Percentiles rank a stretch among this genome's conserved stretches.
Evolutionary conservation across 2,888 invertebrate species (phyloP).

Genomic region (Folsomia manolachei): DNA sequence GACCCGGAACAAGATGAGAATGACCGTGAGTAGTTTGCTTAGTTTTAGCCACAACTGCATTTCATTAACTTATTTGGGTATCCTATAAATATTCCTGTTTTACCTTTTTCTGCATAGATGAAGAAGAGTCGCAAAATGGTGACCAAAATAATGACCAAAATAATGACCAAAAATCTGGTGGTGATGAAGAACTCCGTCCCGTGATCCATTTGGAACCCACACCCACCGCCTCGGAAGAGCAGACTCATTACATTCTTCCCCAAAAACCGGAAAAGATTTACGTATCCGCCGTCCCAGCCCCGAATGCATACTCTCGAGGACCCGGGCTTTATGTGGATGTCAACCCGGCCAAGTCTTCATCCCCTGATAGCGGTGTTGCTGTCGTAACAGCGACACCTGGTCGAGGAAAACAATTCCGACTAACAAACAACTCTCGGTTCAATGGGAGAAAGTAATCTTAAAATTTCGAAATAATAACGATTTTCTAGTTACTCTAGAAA

Average conservation of each 20-base stretch:
- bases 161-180: too few species aligned
- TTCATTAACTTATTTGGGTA: background rate
- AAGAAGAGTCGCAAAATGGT: background rate
- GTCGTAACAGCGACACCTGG: conserved; percentile 48
- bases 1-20: conserved; percentile 10
- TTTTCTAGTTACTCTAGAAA: conserved; percentile 28
- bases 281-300: conserved; percentile 47
- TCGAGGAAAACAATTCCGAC: conserved; percentile 43
- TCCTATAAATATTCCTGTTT: background rate
- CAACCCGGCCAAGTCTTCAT: conserved; percentile 47
- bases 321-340: conserved; percentile 49
- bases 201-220: conserved; percentile 29
- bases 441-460: background rate
- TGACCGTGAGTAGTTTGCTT: conserved; percentile 13
- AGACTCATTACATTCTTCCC: conserved; percentile 49
- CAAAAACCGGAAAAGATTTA: conserved; percentile 47
- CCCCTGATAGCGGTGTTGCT: conserved; percentile 29
- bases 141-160: background rate
- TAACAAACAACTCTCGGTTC: conserved; percentile 13
- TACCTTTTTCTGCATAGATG: background rate
- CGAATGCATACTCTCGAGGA: conserved; percentile 47
- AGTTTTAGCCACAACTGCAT: conserved; percentile 11
- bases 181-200: too few species aligned
- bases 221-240: conserved; percentile 46
- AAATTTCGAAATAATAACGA: conserved; percentile 34